Conservation (phyloP, 1,140 invertebrate species). For the Cydia fagiglandana region DNA sequence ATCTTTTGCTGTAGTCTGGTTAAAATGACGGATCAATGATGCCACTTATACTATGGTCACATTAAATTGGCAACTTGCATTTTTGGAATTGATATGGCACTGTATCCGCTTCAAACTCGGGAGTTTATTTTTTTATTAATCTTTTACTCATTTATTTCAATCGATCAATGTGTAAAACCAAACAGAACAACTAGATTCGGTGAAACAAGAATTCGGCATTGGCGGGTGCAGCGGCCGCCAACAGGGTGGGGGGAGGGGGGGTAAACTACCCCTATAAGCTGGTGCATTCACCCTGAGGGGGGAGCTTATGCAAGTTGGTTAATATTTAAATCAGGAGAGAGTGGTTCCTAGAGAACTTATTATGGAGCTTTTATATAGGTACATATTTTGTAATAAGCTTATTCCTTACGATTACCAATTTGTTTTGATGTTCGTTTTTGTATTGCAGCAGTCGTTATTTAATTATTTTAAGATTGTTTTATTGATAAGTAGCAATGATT, state of each 20-base stretch:
- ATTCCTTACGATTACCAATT: neutral
- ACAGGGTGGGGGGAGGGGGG: neutral
- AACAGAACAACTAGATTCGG: neutral
- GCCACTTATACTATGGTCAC: too few relatives aligned
- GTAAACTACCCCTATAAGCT: constrained; percentile 36
- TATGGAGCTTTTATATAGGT: neutral
- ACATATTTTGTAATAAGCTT: constrained; percentile 2
- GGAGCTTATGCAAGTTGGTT: constrained; percentile 67
- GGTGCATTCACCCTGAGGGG: constrained; percentile 22
- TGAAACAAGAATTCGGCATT: neutral
- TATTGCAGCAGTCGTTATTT: neutral
- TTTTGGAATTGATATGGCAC: too few relatives aligned
- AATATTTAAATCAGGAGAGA: constrained; percentile 47
- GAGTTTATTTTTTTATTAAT: too few relatives aligned
- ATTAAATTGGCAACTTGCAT: too few relatives aligned
- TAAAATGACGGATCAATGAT: too few relatives aligned
- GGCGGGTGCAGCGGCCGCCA: neutral
- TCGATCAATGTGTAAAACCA: neutral
- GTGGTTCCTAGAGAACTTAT: neutral
- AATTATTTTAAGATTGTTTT: neutral
- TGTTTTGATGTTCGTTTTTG: neutral
- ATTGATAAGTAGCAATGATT: too few relatives aligned
- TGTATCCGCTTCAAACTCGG: too few relatives aligned
- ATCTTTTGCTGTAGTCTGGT: too few relatives aligned
- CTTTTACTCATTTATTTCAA: too few relatives aligned